Conservation (phyloP, 2,113 vertebrate genomes). For the Macaca mulatta region DNA sequence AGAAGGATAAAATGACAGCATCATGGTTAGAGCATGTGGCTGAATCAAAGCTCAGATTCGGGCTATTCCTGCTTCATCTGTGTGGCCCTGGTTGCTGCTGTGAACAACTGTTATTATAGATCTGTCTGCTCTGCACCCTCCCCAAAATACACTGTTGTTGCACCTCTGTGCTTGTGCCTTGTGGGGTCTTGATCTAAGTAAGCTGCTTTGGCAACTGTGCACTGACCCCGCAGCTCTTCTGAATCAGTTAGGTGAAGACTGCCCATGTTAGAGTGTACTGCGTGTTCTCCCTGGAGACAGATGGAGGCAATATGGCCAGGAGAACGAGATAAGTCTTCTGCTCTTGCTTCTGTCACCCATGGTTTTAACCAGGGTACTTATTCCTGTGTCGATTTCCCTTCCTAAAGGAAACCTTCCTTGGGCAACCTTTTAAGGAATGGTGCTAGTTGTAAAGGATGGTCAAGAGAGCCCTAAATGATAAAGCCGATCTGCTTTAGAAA, state of each 20-base stretch:
- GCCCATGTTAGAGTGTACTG: not conserved
- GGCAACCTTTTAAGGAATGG: not conserved
- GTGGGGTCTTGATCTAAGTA: not conserved
- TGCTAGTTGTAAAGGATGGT: not conserved
- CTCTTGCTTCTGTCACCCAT: not conserved
- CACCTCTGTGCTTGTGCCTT: not conserved
- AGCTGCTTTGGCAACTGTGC: not conserved
- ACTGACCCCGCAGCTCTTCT: not conserved
- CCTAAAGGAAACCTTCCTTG: conserved; percentile 36
- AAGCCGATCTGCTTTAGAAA: conserved; percentile 6
- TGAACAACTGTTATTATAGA: not conserved
- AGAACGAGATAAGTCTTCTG: not conserved
- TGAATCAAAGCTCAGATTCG: not conserved
- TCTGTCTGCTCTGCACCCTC: not conserved
- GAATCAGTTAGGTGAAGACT: not conserved
- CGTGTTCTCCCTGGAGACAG: not conserved
- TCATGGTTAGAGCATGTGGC: not conserved
- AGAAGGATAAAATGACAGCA: conserved; percentile 33
- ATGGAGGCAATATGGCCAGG: not conserved
- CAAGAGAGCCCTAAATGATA: not conserved
- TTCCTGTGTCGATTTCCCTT: not conserved
- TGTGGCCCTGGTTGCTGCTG: not conserved
- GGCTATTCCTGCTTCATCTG: not conserved
- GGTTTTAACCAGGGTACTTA: conserved; percentile 14
- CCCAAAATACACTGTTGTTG: not conserved